Evolutionary conservation across 2,888 invertebrate genomes (phyloP).

Genomic region (Rhingia rostrata): DNA sequence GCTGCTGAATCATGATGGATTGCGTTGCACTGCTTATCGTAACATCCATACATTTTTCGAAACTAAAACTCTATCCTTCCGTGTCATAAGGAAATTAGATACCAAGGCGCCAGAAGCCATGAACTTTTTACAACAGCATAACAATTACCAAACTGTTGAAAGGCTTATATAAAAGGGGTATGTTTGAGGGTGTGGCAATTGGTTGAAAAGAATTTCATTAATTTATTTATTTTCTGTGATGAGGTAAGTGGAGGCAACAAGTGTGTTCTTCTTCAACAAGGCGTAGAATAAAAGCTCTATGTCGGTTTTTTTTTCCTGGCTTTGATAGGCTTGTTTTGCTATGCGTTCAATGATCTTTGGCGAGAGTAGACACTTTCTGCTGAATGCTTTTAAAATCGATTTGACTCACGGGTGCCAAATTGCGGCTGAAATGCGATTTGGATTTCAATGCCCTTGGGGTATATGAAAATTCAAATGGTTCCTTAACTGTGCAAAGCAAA

Average conservation of each 20-base stretch:
- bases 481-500: no score
- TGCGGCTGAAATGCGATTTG: no score
- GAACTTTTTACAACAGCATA: conserved; percentile 16
- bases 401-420: background rate
- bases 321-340: background rate
- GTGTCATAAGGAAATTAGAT: background rate
- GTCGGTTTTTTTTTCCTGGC: background rate
- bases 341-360: conserved; percentile 15
- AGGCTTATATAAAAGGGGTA: conserved; percentile 19
- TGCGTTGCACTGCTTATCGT: conserved; percentile 2
- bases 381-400: background rate
- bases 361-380: background rate
- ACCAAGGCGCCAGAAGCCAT: conserved; percentile 10
- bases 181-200: conserved; percentile 53
- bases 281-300: conserved; percentile 10
- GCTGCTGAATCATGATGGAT: background rate
- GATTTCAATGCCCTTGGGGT: no score
- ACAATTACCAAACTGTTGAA: conserved; percentile 20
- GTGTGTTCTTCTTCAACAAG: conserved; percentile 39
- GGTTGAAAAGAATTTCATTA: conserved; percentile 20
- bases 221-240: conserved; percentile 20
- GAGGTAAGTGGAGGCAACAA: conserved; percentile 34
- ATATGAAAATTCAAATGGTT: no score
- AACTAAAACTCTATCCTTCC: background rate
- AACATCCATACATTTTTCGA: background rate